Conservation (phyloP, 1,140 invertebrate genomes). For the Cherax destructor region DNA sequence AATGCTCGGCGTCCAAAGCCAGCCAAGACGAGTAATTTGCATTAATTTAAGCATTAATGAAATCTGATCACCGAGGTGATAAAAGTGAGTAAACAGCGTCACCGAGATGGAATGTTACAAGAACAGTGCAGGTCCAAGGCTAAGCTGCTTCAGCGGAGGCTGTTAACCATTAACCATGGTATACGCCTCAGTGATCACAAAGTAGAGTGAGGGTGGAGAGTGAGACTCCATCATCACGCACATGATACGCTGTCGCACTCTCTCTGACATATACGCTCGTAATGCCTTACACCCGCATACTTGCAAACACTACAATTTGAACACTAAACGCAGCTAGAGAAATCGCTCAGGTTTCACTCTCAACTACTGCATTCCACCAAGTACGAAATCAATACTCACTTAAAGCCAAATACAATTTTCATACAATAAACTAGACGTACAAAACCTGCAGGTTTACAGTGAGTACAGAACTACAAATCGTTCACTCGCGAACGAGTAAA, state of each 20-base stretch:
- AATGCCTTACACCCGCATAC: not conserved
- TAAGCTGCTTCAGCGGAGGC: not conserved
- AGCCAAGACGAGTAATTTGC: not conserved
- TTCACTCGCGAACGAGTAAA: no score
- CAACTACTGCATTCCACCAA: not conserved
- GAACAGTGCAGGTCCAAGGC: not conserved
- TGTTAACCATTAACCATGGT: not conserved
- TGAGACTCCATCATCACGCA: not conserved
- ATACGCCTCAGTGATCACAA: not conserved
- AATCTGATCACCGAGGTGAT: not conserved
- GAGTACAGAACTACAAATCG: no score
- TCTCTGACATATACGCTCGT: not conserved
- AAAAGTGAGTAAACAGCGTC: not conserved
- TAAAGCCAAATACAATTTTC: no score
- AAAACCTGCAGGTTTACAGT: no score
- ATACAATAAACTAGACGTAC: no score
- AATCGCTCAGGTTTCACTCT: not conserved
- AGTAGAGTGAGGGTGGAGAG: not conserved
- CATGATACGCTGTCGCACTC: not conserved
- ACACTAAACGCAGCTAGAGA: not conserved
- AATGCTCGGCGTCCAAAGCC: constrained; percentile 23
- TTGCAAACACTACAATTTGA: not conserved
- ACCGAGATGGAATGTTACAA: not conserved
- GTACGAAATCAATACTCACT: no score
- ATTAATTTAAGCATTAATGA: not conserved